phyloP scores from a whole-genome alignment of 2,113 vertebrate genomes.

The Tragelaphus strepsiceros region DNA sequence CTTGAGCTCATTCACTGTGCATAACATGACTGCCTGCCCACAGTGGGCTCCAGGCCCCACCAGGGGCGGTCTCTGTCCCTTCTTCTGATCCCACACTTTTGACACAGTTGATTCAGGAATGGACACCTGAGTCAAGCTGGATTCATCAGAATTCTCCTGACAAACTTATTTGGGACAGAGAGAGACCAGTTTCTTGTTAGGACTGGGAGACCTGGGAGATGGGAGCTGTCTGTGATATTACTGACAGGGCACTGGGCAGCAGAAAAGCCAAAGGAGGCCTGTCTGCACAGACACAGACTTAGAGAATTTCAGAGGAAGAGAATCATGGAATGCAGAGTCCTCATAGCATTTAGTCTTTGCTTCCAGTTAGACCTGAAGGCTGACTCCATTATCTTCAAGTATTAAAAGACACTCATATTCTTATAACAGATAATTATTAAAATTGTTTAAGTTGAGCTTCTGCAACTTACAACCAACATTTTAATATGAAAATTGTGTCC shows the following conservation, averaged over 20 bases:
- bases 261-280: background rate
- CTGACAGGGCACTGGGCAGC: fast-evolving
- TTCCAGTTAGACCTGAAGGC: background rate
- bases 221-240: background rate
- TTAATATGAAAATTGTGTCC: background rate
- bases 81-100: background rate
- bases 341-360: background rate
- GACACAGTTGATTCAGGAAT: background rate
- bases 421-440: background rate
- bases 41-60: background rate
- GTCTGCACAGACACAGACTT: background rate
- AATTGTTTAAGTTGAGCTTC: background rate
- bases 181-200: background rate
- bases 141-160: background rate
- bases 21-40: background rate
- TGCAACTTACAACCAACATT: background rate
- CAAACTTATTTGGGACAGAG: background rate
- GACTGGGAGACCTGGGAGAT: background rate
- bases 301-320: background rate
- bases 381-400: background rate
- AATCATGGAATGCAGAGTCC: background rate
- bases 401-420: background rate
- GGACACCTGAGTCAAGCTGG: background rate
- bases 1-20: background rate
- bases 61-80: background rate